phyloP scores from a whole-genome alignment of 1,140 invertebrate species.

The Paraescarpia echinospica region DNA sequence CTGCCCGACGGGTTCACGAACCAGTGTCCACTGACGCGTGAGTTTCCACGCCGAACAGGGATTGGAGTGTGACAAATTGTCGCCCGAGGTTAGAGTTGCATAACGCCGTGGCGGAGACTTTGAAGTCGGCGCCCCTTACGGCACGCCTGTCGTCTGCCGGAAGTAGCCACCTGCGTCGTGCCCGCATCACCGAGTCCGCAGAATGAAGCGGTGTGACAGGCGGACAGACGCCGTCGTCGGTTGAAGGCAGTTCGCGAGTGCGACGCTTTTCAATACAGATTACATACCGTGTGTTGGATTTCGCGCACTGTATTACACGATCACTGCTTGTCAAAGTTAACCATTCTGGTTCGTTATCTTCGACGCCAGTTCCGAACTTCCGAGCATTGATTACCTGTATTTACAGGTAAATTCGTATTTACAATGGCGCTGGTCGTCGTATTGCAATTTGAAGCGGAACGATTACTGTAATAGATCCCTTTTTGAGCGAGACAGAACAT shows the following conservation, averaged over 20 bases:
- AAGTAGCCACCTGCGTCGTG: not conserved
- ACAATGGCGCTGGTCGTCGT: not conserved
- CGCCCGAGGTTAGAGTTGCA: not conserved
- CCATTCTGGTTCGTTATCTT: not conserved
- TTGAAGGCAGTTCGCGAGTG: not conserved
- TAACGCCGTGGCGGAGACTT: not conserved
- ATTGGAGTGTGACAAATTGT: conserved; percentile 1
- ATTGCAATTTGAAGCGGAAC: not conserved
- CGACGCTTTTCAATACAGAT: not conserved
- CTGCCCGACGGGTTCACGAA: not conserved
- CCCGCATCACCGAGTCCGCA: not conserved
- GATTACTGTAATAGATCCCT: not conserved
- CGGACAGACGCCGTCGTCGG: not conserved
- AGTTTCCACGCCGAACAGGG: not conserved
- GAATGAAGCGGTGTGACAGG: not conserved
- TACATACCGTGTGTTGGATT: not conserved
- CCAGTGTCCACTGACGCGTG: not conserved
- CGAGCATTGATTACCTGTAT: not conserved
- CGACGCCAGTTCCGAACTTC: not conserved
- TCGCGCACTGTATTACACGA: not conserved
- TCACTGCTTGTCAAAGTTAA: no score
- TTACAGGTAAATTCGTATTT: no score
- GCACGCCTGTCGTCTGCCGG: not conserved
- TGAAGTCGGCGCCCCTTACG: conserved; percentile 2
- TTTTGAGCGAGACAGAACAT: not conserved